Percentiles rank a stretch among this genome's conserved stretches.
Conservation (phyloP, 2,888 invertebrate species). For the Sipha maydis region DNA sequence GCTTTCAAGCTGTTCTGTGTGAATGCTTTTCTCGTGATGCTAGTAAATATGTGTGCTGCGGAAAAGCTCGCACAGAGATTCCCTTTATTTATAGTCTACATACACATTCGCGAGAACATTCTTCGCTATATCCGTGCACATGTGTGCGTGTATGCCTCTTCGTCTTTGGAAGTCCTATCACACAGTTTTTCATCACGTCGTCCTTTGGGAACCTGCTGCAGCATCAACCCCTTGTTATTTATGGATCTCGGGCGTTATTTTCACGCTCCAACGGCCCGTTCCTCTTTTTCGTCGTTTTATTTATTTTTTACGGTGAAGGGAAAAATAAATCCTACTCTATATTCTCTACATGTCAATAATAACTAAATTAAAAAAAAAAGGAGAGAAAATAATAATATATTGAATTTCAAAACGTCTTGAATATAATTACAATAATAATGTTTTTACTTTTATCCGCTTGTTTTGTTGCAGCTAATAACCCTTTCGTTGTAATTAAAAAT, state of each 20-base stretch:
- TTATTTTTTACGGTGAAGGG: constrained; percentile 56
- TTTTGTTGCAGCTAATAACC: too few relatives aligned
- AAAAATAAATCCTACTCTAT: constrained; percentile 57
- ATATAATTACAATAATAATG: not conserved
- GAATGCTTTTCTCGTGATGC: constrained; percentile 32
- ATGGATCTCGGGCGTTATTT: constrained; percentile 62
- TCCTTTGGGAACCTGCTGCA: constrained; percentile 66
- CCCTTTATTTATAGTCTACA: constrained; percentile 47
- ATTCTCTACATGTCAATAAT: constrained; percentile 52
- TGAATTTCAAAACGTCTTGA: constrained; percentile 1
- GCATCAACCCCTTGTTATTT: constrained; percentile 64
- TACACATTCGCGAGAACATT: not conserved
- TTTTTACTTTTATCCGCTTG: too few relatives aligned
- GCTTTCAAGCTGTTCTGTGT: not conserved
- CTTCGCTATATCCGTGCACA: not conserved
- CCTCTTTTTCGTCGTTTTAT: constrained; percentile 57
- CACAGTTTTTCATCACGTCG: constrained; percentile 68
- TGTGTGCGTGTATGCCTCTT: constrained; percentile 10
- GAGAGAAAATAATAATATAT: constrained; percentile 11
- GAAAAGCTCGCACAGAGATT: constrained; percentile 50
- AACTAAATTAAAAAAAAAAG: constrained; percentile 52
- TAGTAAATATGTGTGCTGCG: constrained; percentile 39
- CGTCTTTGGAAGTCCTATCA: constrained; percentile 66
- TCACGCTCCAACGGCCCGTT: constrained; percentile 60
- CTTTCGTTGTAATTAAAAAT: too few relatives aligned